Base-by-base conservation (phyloP, 2,888 invertebrate species). In the Hypena proboscidalis region DNA sequence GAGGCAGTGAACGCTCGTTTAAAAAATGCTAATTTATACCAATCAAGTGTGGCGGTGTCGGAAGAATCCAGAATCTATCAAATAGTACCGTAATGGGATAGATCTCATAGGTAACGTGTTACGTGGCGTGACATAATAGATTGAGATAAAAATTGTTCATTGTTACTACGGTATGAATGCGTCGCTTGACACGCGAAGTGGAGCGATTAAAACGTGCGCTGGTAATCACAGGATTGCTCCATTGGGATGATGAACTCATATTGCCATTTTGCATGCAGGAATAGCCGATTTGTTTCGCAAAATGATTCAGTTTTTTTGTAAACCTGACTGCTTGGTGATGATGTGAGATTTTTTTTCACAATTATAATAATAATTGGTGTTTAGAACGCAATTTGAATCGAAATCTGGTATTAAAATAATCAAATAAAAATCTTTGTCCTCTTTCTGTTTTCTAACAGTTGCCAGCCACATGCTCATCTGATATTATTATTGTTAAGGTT, bases 1-100 rank as follows among this genome's bases (percentile, higher is more conserved):
- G 14, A 23, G 4, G 1, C 3, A 14, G 31, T 38, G 17, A 38
- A 20, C 17, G n/a, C 8, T 32, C 11, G 23, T 7, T 30, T 31
- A 19, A 22, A n/a, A 40, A 34, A 40, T 35, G 15, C 29, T 44
- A 48, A 55, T 44, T 22, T 36, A 37, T 48, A 41, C 39, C n/a
- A 34, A 38, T 40, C 10, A 44, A 53, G 14, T 38, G 43, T 19
- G 41, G 35, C 36, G n/a, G 33, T 38, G 45, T 39, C 31, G 45
- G 15, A 60, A 52, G 46, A 52, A 52, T 41, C 46, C 44, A 57
- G 27, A 67, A 67, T 63, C 64, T 59, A 70, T 70, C 59, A 55
- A 53, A 27, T 44, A 54, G 63, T 80, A 82, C 80, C 80, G 84
- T 78, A 77, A 73, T 80, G 78, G 71, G 72, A 73, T 77, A 78